These are phyloP conservation scores for Lethenteron reissneri DNA, from an alignment of 2,113 vertebrate species.

Conservation along the genomic window DNA sequence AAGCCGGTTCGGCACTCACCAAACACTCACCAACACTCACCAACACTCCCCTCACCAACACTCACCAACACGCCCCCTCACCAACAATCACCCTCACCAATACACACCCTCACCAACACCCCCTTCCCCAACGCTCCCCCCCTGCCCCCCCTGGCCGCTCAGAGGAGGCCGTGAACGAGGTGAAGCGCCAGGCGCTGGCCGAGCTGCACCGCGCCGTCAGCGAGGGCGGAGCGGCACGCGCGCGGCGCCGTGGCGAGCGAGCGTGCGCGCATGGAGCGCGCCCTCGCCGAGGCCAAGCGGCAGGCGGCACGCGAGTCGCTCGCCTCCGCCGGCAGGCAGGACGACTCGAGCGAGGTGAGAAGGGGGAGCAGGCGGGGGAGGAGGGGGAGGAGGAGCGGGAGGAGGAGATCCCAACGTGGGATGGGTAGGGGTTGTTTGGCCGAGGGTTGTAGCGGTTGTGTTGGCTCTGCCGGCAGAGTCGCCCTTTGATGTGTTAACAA, in stretches of 20 bases:
- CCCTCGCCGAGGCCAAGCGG: neutral
- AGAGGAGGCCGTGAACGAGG: conserved; percentile 6
- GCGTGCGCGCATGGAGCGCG: neutral
- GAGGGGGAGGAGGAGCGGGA: neutral
- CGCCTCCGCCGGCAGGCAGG: neutral
- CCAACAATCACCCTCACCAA: too few species aligned
- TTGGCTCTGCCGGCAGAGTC: too few species aligned
- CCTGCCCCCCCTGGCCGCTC: neutral
- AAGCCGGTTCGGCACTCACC: conserved; percentile 44
- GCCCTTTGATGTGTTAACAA: too few species aligned
- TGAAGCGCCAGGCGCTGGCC: conserved; percentile 3
- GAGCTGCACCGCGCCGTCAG: neutral
- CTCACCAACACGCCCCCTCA: too few species aligned
- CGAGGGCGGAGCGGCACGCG: conserved; percentile 3
- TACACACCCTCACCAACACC: too few species aligned
- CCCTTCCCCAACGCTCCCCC: neutral
- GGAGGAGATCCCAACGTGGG: too few species aligned
- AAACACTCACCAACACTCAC: too few species aligned
- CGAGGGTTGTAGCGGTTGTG: too few species aligned
- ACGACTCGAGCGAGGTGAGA: conserved; percentile 1
- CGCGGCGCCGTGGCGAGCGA: neutral
- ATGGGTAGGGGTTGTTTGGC: too few species aligned
- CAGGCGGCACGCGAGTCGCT: neutral
- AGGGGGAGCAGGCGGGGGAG: neutral
- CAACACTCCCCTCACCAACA: too few species aligned